A percentile compares a stretch with the other conserved stretches of the same genome.
Conservation (phyloP, 2,888 invertebrate species). For the Cataglyphis albicans region DNA sequence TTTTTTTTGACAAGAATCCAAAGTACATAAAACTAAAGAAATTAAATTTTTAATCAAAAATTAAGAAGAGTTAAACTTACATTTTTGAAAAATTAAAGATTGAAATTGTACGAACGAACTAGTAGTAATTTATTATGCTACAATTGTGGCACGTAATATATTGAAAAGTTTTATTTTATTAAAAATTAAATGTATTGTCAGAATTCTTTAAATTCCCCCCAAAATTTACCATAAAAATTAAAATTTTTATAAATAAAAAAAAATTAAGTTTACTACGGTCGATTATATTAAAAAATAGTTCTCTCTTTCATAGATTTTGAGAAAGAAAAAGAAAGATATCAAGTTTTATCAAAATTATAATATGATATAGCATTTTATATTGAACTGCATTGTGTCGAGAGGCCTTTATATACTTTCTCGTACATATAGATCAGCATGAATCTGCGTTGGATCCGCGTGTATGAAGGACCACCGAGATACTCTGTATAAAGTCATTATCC, state of each 20-base stretch:
- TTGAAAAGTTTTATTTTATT: background rate
- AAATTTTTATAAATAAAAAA: background rate
- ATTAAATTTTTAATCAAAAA: background rate
- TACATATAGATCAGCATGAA: background rate
- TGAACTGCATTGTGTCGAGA: background rate
- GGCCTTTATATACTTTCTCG: background rate
- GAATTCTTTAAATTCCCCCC: background rate
- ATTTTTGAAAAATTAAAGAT: background rate
- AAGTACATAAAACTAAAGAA: background rate
- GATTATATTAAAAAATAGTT: too few species aligned
- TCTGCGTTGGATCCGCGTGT: slow-evolving; percentile 42
- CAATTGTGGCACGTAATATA: background rate
- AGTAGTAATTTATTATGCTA: background rate
- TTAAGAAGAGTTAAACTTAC: background rate
- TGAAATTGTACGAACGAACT: background rate
- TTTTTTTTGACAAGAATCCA: background rate
- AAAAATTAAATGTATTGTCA: background rate
- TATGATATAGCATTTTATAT: background rate
- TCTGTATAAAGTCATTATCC: slow-evolving; percentile 76
- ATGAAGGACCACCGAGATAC: slow-evolving; percentile 71
- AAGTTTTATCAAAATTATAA: background rate
- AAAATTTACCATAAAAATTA: background rate
- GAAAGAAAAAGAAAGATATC: too few species aligned
- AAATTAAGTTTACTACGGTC: too few species aligned
- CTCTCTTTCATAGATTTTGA: too few species aligned